phyloP scores from a whole-genome alignment of 2,113 vertebrate genomes.

The Cranoglanis bouderius region DNA sequence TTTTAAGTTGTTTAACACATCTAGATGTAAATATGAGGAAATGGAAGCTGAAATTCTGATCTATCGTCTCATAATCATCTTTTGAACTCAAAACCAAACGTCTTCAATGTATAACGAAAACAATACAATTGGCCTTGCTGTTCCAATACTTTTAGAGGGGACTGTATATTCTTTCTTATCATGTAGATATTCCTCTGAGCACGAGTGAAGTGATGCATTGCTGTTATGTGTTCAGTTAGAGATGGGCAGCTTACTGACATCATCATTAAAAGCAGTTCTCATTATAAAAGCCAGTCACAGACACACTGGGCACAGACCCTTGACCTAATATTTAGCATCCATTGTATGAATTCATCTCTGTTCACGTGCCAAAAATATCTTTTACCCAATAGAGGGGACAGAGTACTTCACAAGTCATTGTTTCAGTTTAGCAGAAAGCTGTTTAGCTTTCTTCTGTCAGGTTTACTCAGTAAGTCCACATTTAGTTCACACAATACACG shows the following conservation, averaged over 20 bases:
- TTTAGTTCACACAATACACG: conserved; percentile 23
- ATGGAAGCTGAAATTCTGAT: too few species aligned
- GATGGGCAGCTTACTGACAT: not conserved
- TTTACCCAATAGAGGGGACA: not conserved
- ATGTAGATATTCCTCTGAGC: not conserved
- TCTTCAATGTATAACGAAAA: too few species aligned
- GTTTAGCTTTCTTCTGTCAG: not conserved
- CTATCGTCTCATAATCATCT: too few species aligned
- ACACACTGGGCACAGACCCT: not conserved
- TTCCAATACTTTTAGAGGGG: too few species aligned
- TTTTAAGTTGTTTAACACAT: too few species aligned
- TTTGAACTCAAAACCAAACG: too few species aligned
- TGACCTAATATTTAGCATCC: not conserved
- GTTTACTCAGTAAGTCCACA: conserved; percentile 14
- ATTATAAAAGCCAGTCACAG: not conserved
- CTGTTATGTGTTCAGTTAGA: not conserved
- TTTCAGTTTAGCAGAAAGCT: not conserved
- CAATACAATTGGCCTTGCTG: too few species aligned
- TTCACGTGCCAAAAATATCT: not conserved
- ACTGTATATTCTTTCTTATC: not conserved
- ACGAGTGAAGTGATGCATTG: not conserved
- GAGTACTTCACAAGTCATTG: not conserved
- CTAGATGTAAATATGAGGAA: too few species aligned
- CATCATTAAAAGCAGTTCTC: not conserved
- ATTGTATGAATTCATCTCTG: conserved; percentile 10